Base-by-base conservation (phyloP, 2,113 vertebrate species). In the Spheniscus mendiculus region DNA sequence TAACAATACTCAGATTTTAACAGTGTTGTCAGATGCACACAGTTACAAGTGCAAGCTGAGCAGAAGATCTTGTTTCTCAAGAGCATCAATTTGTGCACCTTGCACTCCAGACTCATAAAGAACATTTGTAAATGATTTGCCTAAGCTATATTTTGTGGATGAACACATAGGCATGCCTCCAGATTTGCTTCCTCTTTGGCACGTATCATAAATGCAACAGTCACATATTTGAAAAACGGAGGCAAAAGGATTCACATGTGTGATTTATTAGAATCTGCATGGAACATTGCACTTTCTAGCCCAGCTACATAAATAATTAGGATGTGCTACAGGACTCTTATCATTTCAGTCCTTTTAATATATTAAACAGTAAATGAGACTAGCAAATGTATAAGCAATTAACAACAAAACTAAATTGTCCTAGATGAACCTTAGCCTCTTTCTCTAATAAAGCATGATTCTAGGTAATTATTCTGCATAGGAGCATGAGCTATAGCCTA, bases 311-410 rank as follows among this genome's bases (percentile, higher is more conserved):
- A 65, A 77, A 58, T 59, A 82, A 79, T 73, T 36, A 91, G 83
- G 87, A 92, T 81, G 87, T 93, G 42, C 66, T 95, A 59, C 47
- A 93, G 23, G 67, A 87, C 47, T 81, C 5, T 7, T 29, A 13
- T 83, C 10, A n/a, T 59, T 63, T 92, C 38, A 38, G 26, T 52
- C 14, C 56, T 91, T 96, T 95, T 76, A 70, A 96, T 96, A 97
- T 94, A 92, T 91, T 94, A 86, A 96, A 82, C 52, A 50, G 45
- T 76, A 97, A 96, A 88, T 70, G 83, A 96, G 44, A 97, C 47
- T 95, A 91, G 50, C 20, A 85, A 89, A 92, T 86, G 7, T 72
- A n/a, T 62, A 70, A 91, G 20, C 50, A 81, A 83, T 81, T 90
- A 93, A 45, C 21, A 96, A 23, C 45, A 91, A 90, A 94, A 78